Evolutionary conservation across 1,140 invertebrate species (phyloP), one percentile per base, ranked within the genome.

Genomic region (Aleiodes sp.): DNA sequence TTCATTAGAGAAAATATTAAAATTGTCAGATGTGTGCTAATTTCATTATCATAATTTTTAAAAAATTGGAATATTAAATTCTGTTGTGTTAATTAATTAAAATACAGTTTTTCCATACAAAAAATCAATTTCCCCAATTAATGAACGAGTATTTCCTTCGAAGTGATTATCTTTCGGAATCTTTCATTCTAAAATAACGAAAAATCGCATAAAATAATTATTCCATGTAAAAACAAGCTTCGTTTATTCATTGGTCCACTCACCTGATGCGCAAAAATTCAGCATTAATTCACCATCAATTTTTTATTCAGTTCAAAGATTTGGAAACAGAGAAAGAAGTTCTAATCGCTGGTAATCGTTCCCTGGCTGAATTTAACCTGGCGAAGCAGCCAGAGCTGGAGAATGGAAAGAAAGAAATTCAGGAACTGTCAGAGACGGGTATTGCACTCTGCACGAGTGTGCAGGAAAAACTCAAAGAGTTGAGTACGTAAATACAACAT

Each of bases 311-410:
- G 91, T 88, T 95, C 0, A 92, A 94, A 81, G 90, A 92, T 65
- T 87, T 94, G 73, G 92, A 93, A 78, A 88, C 89, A 9, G 94
- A 97, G 75, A 95, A 95, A 75, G 94, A 96, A 81, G 91, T 92
- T 82, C 84, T 96, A 52, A 91, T 97, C 77, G 93, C 92, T 1
- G 92, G 91, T 72, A 97, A 96, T 79, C 92, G 94, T 80, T 94
- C 91, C 28, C 83, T 95, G 60, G 95, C 96, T 1, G 95, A 98
- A 81, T 93, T 89, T 74, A 98, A 97, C 82, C 87, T 98, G 19
- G 88, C 90, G 12, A 91, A 91, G 78, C 93, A 97, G 84, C 93
- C 94, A 33, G 88, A 91, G 77, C 84, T 97, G n/a, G 88, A 91
- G 41, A 90, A 93, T 74, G 86, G 90, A 1, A 92, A 94, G 81